Evolutionary conservation across 1,140 invertebrate species (phyloP), one percentile per base, ranked within the genome.

Genomic region (Polyergus mexicanus): DNA sequence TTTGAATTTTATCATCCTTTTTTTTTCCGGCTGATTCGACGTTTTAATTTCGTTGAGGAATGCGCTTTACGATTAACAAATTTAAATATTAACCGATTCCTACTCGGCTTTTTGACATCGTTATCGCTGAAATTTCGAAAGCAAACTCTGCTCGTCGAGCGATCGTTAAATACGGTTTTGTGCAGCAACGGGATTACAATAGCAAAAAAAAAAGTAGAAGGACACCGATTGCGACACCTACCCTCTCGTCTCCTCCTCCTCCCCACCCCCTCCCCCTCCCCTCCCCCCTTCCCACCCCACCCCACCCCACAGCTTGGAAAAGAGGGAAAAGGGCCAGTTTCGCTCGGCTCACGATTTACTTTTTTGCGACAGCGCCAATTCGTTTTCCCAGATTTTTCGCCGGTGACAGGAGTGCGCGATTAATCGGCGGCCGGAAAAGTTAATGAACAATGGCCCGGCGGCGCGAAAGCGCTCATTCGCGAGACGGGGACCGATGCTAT

Each of bases 371-470:
- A 13, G 6, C 32, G 54, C 68, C 86, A 62, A 76, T 87, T 76
- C 76, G 51, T 88, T 84, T 88, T 76, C n/a, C 54, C 60, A 78
- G 75, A 86, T 71, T 84, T 84, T 87, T 88, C 75, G 62, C 38
- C 69, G 84, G 78, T 41, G 87, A 76, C 85, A 74, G 85, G 32
- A n/a, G 32, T 44, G 60, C 51, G 74, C 41, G 76, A 86, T 89
- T 89, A 89, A 89, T 89, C 87, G 88, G 85, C 56, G 47, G 19
- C 54, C 32, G 75, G 63, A 60, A 83, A 88, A 81, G 88, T 88
- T 89, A 89, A 89, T 81, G 88, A 89, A 89, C 75, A 83, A 88
- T 89, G 65, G 65, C 69, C 87, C 74, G 35, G 38, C 71, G 38
- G 51, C 54, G 76, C 65, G 75, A 88, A 86, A 89, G 88, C 78